Evolutionary conservation across 2,888 invertebrate species (phyloP).

Genomic region (Muschampia plurimacula): DNA sequence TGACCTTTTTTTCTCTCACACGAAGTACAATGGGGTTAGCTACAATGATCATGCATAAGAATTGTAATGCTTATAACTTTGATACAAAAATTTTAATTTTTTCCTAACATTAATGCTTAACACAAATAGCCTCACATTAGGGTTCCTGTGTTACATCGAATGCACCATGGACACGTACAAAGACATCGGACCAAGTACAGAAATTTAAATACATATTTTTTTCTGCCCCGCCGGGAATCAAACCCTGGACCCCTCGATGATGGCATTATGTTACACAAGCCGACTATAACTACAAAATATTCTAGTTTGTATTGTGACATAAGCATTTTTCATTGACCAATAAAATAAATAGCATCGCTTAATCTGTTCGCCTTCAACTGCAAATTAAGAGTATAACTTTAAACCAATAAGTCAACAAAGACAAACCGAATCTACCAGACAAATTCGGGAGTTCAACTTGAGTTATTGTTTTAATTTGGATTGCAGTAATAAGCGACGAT

Average conservation of each 20-base stretch:
- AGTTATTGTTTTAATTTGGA: slow-evolving; percentile 46
- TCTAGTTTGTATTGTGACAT: too few species aligned
- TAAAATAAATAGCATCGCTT: neutral
- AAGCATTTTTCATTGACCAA: neutral
- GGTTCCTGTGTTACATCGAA: too few species aligned
- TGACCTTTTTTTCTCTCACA: slow-evolving; percentile 6
- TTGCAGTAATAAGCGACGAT: slow-evolving; percentile 51
- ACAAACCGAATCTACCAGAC: slow-evolving; percentile 29
- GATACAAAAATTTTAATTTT: too few species aligned
- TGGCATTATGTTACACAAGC: too few species aligned
- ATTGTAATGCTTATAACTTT: neutral
- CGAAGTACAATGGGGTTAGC: neutral
- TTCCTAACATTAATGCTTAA: too few species aligned
- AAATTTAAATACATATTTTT: too few species aligned
- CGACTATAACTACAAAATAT: too few species aligned
- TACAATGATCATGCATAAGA: neutral
- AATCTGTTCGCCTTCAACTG: neutral
- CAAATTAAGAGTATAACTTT: slow-evolving; percentile 15
- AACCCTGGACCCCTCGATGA: too few species aligned
- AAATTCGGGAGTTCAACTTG: slow-evolving; percentile 34
- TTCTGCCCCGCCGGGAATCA: too few species aligned
- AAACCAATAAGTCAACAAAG: slow-evolving; percentile 23
- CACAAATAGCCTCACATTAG: too few species aligned
- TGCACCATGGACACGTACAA: too few species aligned
- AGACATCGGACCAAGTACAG: too few species aligned